Conservation (phyloP, 1,140 invertebrate genomes). For the Zaprionus ornatus region DNA sequence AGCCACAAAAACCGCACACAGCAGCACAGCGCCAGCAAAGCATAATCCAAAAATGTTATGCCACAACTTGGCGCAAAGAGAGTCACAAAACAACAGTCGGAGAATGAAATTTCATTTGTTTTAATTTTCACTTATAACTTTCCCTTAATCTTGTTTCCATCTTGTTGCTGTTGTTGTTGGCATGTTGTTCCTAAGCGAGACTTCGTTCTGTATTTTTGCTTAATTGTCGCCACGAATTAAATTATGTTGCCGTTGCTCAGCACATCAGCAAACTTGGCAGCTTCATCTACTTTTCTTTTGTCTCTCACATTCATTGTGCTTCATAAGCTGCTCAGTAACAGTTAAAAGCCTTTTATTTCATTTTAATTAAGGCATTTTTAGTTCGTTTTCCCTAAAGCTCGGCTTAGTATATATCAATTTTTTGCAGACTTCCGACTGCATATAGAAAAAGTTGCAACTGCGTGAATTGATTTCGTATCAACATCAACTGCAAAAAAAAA, state of each 20-base stretch:
- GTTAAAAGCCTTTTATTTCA: background rate
- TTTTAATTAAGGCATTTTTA: background rate
- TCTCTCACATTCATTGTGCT: background rate
- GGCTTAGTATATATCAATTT: background rate
- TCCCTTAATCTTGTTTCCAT: conserved; percentile 34
- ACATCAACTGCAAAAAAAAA: background rate
- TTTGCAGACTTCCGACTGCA: background rate
- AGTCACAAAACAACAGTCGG: conserved; percentile 22
- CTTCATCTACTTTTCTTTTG: too few species aligned
- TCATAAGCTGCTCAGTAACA: background rate
- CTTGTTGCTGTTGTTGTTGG: background rate
- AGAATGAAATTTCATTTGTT: conserved; percentile 57
- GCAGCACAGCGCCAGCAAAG: conserved; percentile 13
- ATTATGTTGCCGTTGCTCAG: background rate
- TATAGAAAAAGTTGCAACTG: background rate
- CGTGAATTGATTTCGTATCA: background rate
- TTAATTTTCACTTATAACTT: conserved; percentile 56
- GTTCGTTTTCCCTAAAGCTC: background rate
- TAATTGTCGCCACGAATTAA: background rate
- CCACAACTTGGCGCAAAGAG: conserved; percentile 14
- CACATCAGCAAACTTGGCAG: background rate
- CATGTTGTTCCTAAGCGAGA: background rate
- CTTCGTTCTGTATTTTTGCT: background rate
- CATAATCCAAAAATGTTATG: conserved; percentile 34
- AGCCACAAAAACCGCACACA: conserved; percentile 34